Base-by-base conservation (phyloP, 2,888 invertebrate species). In the Alcis repandata region DNA sequence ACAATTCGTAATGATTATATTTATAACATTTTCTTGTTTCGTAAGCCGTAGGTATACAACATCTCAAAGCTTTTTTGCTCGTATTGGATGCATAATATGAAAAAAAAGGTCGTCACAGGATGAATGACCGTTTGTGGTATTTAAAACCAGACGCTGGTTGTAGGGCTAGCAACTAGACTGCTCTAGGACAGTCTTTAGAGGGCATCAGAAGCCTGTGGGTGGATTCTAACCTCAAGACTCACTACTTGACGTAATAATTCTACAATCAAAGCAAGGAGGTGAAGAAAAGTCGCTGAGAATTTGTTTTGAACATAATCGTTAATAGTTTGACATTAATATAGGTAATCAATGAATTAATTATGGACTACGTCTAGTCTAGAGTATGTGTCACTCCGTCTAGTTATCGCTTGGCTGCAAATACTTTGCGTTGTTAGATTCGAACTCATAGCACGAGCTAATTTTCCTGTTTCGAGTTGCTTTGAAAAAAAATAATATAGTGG, bases 391-490 rank as follows among this genome's bases (percentile, higher is more conserved):
- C 27, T 27, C 27, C 22, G 11, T 45, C 43, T 19, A 3, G 20
- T 13, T 27, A 27, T 27, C 46, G 46, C 27, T 46, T 27, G 22
- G 27, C 15, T n/a, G n/a, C 46, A 27, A 8, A 27, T 22, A 13
- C 2, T 19, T 43, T n/a, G 6, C 45, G 17, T 8, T 20, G 8
- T 27, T 10, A 2, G 20, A 0, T 20, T 46, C 9, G 27, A n/a
- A 48, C 32, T 49, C 15, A 49, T 49, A 49, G 32, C 3, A 48
- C 6, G 1, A 4, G 15, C 27, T 27, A 32, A 33, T 15, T 51
- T 51, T 51, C 51, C 51, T 51, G 51, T 36, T 52, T 38, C 36
- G 20, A 36, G 19, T 19, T 19, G 11, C 0, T 49, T 49, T 13
- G 33, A 32, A 49, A 49, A 32, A 33, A 33, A 7, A 36, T 36